Base-by-base conservation (phyloP, 2,113 vertebrate genomes). In the Vidua macroura region DNA sequence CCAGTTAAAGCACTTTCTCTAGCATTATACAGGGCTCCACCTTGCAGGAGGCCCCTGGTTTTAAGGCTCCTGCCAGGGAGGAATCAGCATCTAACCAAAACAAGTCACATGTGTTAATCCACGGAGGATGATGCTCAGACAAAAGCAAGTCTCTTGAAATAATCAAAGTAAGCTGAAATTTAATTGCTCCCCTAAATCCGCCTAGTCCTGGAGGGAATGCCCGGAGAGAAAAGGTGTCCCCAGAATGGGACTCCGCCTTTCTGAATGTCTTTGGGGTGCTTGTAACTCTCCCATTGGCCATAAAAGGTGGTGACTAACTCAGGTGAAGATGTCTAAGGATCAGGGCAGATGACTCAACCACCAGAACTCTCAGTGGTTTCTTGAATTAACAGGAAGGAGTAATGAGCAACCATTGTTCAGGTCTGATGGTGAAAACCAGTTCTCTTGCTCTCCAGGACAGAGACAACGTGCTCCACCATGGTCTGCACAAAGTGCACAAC, bases 391-490 rank as follows among this genome's bases (percentile, higher is more conserved):
- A 55, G 51, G 25, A 67, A 33, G 55, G 28, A 17, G 17, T 12
- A 70, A 53, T 15, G 25, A 67, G 7, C 55, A 58, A 24, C 25
- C 19, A 7, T 1, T 21, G 62, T 33, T 28, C 28, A 15, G 1
- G 46, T 19, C 5, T 1, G 44, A 24, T 5, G 33, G n/a, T 22
- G 33, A 55, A 51, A 59, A 13, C 10, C 33, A 33, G 46, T 16
- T 28, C 68, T 46, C 66, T 22, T 9, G 46, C 49, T 88, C 28
- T 7, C 25, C 22, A 10, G 59, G 5, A 4, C 13, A 4, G 41
- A 39, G 20, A 15, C 0, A 2, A 31, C 0, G 0, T 2, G 11
- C 49, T 24, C 23, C 5, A 28, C 16, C 27, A 1, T 0, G 4
- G 23, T 7, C 48, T 7, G 48, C 33, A 27, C 25, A 2, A 13